Evolutionary conservation across 2,113 vertebrate genomes (phyloP), one percentile per base, ranked within the genome.

Genomic region (Brachypteracias leptosomus): DNA sequence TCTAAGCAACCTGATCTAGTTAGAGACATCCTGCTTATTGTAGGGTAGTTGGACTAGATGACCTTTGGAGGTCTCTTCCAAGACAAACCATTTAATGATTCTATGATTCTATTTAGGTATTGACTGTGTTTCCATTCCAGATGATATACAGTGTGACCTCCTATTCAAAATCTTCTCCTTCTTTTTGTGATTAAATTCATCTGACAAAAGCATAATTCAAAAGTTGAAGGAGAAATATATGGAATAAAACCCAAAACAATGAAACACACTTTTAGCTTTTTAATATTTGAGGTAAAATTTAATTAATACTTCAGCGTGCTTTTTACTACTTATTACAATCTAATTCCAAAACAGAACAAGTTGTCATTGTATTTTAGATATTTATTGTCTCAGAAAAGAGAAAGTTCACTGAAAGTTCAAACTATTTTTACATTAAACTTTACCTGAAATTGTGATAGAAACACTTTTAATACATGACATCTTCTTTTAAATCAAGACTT

Each of bases 231-330:
- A 36, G 13, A 54, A 57, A 36, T 35, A 24, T 4, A 25, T 14
- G 7, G 7, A 57, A 57, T 33, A 57, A 73, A 77, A 0, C 2
- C 2, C 38, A 16, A 58, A 93, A 13, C 5, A 77, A 70, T 35
- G 70, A 66, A 12, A 5, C 3, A 24, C 1, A 16, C 1, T 20
- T 65, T 26, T 4, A 16, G 0, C 1, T 52, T 62, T 75, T 47
- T 58, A 47, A 52, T 74, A 66, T 19, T 42, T n/a, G 13, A 61
- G 21, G 17, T 2, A 90, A 66, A 92, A 62, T 47, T 51, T 44
- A 49, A 1, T 49, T 55, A 21, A 11, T 19, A 38, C 0, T 85
- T 62, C 12, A 13, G 9, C 38, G 6, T 52, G 4, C 1, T 67
- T 72, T 63, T 88, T 35, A 51, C 11, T 42, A 36, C 14, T 31